Evolutionary conservation across 2,797 vertebrate species (phyloP), one percentile per base, ranked within the genome.

Genomic region (Protonibea diacanthus): DNA sequence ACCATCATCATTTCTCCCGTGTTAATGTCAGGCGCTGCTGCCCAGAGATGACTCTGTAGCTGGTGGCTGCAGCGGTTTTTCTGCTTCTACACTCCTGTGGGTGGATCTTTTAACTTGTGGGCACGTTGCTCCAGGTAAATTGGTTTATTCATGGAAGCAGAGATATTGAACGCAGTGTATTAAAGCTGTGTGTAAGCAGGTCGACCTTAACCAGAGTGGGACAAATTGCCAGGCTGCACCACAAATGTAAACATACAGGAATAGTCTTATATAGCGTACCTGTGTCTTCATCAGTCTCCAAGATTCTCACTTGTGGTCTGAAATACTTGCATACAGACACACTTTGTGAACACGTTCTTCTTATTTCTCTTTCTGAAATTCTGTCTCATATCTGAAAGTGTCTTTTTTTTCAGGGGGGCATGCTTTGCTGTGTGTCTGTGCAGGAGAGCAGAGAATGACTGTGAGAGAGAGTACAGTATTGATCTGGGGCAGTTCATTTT

Each of bases 401-500:
- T 65, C 18, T 64, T 29, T 61, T 29, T 38, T 71, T 58, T 13
- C 4, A 17, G 55, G 9, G 65, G 57, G 63, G 21, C 56, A 38
- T 70, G 58, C 23, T 59, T 51, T 68, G 42, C 78, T 44, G 51
- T 27, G 71, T 69, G 21, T 67, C 74, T 52, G 66, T 67, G 64
- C 60, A 58, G 61, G 44, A 74, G 63, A 77, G 70, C 23, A 55
- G 13, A 40, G 65, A 64, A 66, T 47, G 80, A 72, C 82, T 81
- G 73, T 68, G 77, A 77, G 85, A 86, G 83, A 88, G 87, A 92
- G 91, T 86, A 57, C 82, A 71, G 84, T 95, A 95, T 95, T 92
- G 94, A 95, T 95, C 88, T 53, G 62, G 83, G 85, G 84, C 90
- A 93, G 94, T 94, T 94, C 92, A 95, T 95, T 95, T 94, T 94